phyloP scores from a whole-genome alignment of 2,113 vertebrate species.

The Sapayoa aenigma region DNA sequence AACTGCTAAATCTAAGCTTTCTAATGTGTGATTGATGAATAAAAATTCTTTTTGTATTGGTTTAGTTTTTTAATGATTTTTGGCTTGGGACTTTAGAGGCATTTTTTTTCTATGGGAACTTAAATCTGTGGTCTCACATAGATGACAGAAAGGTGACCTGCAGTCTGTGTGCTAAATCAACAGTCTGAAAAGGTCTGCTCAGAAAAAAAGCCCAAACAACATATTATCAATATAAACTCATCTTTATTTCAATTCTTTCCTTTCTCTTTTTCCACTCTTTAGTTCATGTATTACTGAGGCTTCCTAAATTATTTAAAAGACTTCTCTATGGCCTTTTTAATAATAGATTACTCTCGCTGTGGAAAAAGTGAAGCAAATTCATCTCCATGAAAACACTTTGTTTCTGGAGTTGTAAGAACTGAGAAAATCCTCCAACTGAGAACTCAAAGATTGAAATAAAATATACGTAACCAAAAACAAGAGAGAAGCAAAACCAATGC shows the following conservation, averaged over 20 bases:
- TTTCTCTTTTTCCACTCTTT: background rate
- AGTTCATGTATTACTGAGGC: conserved; percentile 66
- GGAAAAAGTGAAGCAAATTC: conserved; percentile 54
- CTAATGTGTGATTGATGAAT: background rate
- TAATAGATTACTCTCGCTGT: conserved; percentile 72
- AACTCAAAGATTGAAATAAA: background rate
- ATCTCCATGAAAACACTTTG: background rate
- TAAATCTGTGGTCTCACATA: background rate
- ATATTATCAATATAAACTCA: background rate
- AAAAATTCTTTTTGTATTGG: background rate
- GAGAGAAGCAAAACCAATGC: background rate
- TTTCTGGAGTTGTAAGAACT: background rate
- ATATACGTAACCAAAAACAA: background rate
- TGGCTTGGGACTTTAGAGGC: background rate
- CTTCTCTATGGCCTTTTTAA: conserved; percentile 69
- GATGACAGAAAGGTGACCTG: background rate
- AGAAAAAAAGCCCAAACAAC: background rate
- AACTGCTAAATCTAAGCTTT: background rate
- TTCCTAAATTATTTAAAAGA: conserved; percentile 82
- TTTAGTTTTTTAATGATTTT: background rate
- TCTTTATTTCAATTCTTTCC: conserved; percentile 19
- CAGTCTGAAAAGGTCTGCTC: background rate
- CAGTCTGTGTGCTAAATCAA: background rate
- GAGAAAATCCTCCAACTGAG: background rate
- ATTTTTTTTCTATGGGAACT: background rate